phyloP scores from a whole-genome alignment of 2,797 vertebrate genomes.

The Acridotheres tristis region DNA sequence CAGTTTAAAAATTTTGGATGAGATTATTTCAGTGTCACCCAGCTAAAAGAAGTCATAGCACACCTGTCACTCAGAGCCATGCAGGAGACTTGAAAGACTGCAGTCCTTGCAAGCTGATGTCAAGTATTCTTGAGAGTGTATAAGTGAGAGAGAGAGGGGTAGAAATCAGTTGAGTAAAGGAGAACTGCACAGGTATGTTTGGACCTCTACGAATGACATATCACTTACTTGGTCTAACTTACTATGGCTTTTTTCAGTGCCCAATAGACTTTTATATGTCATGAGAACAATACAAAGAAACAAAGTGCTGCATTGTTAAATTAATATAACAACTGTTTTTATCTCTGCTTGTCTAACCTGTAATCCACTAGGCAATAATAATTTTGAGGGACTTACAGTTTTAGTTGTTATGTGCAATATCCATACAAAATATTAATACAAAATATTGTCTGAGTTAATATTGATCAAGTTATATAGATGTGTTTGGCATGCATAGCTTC shows the following conservation, averaged over 20 bases:
- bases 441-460: not conserved
- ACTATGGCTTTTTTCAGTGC: not conserved
- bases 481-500: not conserved
- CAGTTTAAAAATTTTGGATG: not conserved
- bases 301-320: not conserved
- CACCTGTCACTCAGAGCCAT: fast-evolving
- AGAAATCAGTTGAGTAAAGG: not conserved
- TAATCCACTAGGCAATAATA: not conserved
- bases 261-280: not conserved
- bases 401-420: not conserved
- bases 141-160: not conserved
- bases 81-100: not conserved
- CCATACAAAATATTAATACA: not conserved
- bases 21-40: not conserved
- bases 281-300: not conserved
- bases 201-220: not conserved
- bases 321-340: not conserved
- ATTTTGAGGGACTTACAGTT: not conserved
- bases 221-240: not conserved
- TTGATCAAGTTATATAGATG: fast-evolving
- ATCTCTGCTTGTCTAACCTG: not conserved
- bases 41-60: not conserved
- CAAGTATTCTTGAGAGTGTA: not conserved
- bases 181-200: not conserved
- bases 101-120: not conserved